phyloP scores from a whole-genome alignment of 2,113 vertebrate genomes.

The Actenoides lindsayi region DNA sequence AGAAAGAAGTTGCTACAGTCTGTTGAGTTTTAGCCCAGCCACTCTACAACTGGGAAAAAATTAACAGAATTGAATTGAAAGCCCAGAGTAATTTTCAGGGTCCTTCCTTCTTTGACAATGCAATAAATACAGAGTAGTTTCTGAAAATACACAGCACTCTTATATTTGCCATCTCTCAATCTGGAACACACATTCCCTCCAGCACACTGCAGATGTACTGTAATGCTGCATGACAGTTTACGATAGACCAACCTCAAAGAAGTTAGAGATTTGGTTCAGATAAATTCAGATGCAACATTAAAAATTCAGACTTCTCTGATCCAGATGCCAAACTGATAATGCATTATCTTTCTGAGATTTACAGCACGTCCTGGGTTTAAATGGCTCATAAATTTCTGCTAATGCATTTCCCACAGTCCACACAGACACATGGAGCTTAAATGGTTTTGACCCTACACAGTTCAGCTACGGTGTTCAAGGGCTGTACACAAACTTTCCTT shows the following conservation, averaged over 20 bases:
- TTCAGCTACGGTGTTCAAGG: not conserved
- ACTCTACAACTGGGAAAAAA: not conserved
- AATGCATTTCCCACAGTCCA: not conserved
- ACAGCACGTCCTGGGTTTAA: not conserved
- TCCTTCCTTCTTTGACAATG: not conserved
- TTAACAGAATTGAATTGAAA: not conserved
- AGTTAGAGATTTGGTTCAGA: not conserved
- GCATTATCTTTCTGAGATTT: not conserved
- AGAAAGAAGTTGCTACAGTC: not conserved
- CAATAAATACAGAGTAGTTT: not conserved
- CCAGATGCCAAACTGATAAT: not conserved
- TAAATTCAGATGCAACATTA: not conserved
- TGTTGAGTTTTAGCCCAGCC: not conserved
- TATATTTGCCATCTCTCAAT: not conserved
- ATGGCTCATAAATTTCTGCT: not conserved
- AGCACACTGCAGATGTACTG: not conserved
- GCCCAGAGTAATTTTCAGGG: not conserved
- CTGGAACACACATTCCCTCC: not conserved
- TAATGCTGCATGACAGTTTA: not conserved
- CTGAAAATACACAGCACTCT: not conserved
- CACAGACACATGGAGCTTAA: not conserved
- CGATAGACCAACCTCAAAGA: not conserved
- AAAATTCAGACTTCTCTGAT: not conserved
- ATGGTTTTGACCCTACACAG: not conserved
- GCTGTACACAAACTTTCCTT: not conserved